Conservation (phyloP, 1,140 invertebrate genomes). For the Triops longicaudatus region DNA sequence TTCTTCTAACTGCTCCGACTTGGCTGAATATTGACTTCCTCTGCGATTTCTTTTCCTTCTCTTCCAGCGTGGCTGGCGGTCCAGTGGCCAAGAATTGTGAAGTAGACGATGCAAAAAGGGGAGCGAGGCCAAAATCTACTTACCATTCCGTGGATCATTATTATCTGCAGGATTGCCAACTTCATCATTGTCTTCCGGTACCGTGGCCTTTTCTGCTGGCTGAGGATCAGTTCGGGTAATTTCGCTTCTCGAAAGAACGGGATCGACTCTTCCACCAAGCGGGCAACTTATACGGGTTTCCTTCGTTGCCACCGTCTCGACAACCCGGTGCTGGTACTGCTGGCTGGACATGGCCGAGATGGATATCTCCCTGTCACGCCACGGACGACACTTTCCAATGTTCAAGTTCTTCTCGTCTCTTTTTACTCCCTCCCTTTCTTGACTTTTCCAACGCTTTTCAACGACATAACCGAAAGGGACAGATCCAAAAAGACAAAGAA, state of each 20-base stretch:
- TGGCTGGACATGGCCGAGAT: neutral
- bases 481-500: neutral
- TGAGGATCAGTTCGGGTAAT: neutral
- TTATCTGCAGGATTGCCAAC: conserved; percentile 8
- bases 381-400: conserved; percentile 10
- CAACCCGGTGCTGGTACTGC: conserved; percentile 5
- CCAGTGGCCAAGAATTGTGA: neutral
- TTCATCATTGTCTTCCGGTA: conserved; percentile 1
- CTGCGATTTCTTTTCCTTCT: too few relatives aligned
- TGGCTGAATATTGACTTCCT: too few relatives aligned
- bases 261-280: neutral
- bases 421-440: neutral
- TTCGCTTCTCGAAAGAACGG: neutral
- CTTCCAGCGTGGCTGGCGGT: neutral
- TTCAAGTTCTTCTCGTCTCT: neutral
- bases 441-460: neutral
- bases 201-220: neutral
- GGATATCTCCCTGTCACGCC: conserved; percentile 7
- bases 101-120: neutral
- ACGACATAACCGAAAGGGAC: neutral
- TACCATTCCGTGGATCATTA: conserved; percentile 4
- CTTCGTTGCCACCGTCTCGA: neutral
- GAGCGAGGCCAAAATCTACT: neutral
- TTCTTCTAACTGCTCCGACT: too few relatives aligned
- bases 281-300: neutral